Conservation (phyloP, 2,113 vertebrate species). For the Chaetodon trifascialis region DNA sequence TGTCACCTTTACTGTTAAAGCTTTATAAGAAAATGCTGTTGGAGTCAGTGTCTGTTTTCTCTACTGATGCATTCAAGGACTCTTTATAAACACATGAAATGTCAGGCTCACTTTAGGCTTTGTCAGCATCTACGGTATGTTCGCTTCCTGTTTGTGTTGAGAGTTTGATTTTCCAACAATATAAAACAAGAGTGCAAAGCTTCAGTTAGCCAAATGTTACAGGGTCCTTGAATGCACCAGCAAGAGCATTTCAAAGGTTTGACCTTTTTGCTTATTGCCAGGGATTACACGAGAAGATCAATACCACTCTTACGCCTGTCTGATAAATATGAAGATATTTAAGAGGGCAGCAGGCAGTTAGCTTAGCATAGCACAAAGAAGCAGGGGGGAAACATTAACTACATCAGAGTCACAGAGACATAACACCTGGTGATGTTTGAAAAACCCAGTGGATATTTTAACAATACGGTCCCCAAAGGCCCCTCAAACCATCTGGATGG, state of each 20-base stretch:
- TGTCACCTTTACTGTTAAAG: not conserved
- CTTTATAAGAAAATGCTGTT: not conserved
- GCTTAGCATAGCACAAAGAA: not conserved
- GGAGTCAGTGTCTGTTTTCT: not conserved
- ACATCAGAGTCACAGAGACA: not conserved
- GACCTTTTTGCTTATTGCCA: not conserved
- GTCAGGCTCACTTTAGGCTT: not conserved
- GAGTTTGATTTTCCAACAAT: not conserved
- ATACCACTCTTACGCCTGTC: not conserved
- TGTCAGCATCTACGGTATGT: not conserved
- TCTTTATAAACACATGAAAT: not conserved
- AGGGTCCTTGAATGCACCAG: conserved; percentile 36
- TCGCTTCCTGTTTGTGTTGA: conserved; percentile 4
- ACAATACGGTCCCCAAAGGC: too few relatives aligned
- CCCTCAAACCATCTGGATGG: not conserved
- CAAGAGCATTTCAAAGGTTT: not conserved
- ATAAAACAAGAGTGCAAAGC: not conserved
- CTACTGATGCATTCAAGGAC: conserved; percentile 20
- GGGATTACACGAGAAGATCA: not conserved
- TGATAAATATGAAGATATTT: not conserved
- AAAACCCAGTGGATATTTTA: not conserved
- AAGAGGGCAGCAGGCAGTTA: not conserved
- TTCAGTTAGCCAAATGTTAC: not conserved
- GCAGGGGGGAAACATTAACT: not conserved
- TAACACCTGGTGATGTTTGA: not conserved